These are phyloP conservation scores for Bradynema listronoti DNA, from an alignment of 1,140 invertebrate species.

Conservation along the genomic window DNA sequence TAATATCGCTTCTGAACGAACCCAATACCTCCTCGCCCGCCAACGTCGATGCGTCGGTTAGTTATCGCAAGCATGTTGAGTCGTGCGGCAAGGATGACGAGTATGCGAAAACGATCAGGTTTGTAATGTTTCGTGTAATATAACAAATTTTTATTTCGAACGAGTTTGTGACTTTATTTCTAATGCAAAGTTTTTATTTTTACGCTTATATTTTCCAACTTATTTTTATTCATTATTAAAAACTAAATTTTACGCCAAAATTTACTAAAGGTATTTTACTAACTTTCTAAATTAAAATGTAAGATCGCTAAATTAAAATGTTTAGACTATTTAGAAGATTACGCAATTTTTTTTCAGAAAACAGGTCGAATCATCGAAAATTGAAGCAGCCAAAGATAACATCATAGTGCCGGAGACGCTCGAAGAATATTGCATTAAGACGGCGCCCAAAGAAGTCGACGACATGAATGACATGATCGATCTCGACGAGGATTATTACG, in stretches of 20 bases:
- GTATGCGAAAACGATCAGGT: conserved; percentile 67
- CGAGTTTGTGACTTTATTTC: too few species aligned
- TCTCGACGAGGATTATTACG: conserved; percentile 52
- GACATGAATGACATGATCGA: conserved; percentile 30
- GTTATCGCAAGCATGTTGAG: conserved; percentile 97
- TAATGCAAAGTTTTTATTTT: too few species aligned
- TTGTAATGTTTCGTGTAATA: too few species aligned
- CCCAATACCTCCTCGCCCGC: conserved; percentile 98
- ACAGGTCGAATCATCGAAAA: conserved; percentile 84
- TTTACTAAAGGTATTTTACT: too few species aligned
- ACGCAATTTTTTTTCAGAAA: conserved; percentile 61
- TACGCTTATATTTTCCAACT: too few species aligned
- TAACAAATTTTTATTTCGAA: too few species aligned
- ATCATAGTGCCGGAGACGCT: conserved; percentile 90
- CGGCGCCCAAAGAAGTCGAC: conserved; percentile 51
- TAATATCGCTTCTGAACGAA: conserved; percentile 96
- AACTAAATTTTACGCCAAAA: too few species aligned
- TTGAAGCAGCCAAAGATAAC: conserved; percentile 89
- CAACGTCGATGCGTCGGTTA: conserved; percentile 97
- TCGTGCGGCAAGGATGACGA: conserved; percentile 94
- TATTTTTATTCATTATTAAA: too few species aligned
- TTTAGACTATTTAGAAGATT: not conserved
- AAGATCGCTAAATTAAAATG: conserved; percentile 83
- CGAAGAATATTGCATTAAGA: conserved; percentile 95
- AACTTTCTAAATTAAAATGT: too few species aligned